These are phyloP conservation scores for Dendrocopos noguchii DNA, from an alignment of 2,113 vertebrate genomes.

Conservation along the genomic window DNA sequence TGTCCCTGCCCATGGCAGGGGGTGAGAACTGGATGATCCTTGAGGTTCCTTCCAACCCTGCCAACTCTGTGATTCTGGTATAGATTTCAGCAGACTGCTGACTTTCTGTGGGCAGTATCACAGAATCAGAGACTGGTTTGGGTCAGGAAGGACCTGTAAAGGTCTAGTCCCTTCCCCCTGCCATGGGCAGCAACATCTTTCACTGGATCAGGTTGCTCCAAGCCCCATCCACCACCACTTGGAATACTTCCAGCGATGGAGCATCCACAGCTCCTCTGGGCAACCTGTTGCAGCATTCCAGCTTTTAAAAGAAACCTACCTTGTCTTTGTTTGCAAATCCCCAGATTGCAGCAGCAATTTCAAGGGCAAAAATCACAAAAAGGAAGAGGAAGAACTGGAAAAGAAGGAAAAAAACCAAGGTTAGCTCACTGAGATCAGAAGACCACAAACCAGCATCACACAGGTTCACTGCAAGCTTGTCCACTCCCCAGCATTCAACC, in stretches of 20 bases:
- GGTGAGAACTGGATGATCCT: too few species aligned
- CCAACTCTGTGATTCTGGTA: background rate
- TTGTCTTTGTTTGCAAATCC: slow-evolving; percentile 92
- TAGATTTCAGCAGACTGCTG: background rate
- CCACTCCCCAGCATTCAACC: background rate
- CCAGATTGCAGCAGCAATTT: slow-evolving; percentile 95
- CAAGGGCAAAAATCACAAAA: slow-evolving; percentile 92
- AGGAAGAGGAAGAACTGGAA: slow-evolving; percentile 94
- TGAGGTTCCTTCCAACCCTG: too few species aligned
- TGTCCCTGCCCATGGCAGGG: too few species aligned
- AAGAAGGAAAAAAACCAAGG: background rate
- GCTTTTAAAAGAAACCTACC: slow-evolving; percentile 71
- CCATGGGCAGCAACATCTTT: background rate
- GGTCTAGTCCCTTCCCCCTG: rapidly evolving
- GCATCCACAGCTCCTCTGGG: background rate
- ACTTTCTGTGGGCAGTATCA: background rate
- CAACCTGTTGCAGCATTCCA: background rate
- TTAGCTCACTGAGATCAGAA: background rate
- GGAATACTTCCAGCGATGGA: background rate
- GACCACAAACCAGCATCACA: background rate
- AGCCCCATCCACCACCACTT: background rate
- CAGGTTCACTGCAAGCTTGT: background rate
- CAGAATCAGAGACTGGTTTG: background rate
- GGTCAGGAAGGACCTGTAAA: background rate
- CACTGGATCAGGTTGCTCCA: background rate